Conservation (phyloP, 64 coral and sea anemone genomes). For the Stichodactyla helianthus region DNA sequence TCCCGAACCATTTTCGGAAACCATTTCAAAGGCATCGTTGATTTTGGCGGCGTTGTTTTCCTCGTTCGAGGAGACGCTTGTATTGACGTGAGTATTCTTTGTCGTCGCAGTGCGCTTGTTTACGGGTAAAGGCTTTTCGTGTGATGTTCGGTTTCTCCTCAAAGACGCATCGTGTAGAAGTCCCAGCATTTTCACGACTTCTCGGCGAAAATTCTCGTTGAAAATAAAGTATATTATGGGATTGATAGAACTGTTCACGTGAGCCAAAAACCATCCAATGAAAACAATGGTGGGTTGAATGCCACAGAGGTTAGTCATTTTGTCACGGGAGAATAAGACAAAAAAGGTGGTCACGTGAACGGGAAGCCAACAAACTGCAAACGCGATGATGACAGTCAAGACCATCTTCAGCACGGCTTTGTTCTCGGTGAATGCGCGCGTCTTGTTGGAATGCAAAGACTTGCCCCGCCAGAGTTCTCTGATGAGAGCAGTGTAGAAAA, state of each 20-base stretch:
- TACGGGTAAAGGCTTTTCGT: background rate
- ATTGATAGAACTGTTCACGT: slow-evolving; percentile 43
- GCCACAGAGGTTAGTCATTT: slow-evolving; percentile 3
- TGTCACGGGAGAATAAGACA: background rate
- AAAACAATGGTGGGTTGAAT: slow-evolving; percentile 7
- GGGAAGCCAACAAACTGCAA: slow-evolving; percentile 54
- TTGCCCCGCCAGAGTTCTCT: slow-evolving; percentile 43
- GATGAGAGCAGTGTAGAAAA: slow-evolving; percentile 41
- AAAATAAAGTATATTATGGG: slow-evolving; percentile 44
- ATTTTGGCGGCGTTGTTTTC: background rate
- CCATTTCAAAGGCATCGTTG: slow-evolving; percentile 21
- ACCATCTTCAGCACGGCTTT: slow-evolving; percentile 54
- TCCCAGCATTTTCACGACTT: background rate
- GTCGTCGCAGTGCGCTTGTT: background rate
- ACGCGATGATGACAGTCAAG: slow-evolving; percentile 26
- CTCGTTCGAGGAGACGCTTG: background rate
- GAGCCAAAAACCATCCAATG: slow-evolving; percentile 54
- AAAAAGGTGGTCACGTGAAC: slow-evolving; percentile 33
- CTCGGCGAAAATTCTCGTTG: slow-evolving; percentile 39
- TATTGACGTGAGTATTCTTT: background rate
- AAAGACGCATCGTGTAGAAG: background rate
- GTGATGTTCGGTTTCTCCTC: background rate
- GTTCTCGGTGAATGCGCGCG: slow-evolving; percentile 28
- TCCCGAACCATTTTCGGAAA: background rate
- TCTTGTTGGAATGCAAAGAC: slow-evolving; percentile 8